Conservation (phyloP, 1,140 invertebrate genomes). For the Drosophila sucinea region DNA sequence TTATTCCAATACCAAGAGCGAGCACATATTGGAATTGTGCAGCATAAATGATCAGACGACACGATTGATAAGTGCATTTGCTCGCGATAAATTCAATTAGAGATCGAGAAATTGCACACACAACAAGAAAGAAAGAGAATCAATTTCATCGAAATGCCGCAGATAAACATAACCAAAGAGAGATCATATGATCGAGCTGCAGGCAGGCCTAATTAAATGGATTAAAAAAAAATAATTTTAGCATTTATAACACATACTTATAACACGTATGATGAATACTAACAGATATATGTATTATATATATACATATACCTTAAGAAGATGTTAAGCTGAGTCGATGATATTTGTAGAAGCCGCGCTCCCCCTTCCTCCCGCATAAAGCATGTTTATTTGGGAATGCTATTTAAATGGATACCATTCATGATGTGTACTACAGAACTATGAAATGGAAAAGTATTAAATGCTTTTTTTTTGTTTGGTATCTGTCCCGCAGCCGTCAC, state of each 20-base stretch:
- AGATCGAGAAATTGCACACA: not conserved
- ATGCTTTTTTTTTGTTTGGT: constrained; percentile 26
- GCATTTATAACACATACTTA: constrained; percentile 1
- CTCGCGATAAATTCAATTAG: constrained; percentile 58
- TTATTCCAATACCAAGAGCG: constrained; percentile 50
- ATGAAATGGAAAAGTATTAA: not conserved
- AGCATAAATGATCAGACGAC: constrained; percentile 66
- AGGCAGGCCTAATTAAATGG: constrained; percentile 22
- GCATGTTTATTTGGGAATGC: not conserved
- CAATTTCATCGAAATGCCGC: not conserved
- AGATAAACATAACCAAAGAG: constrained; percentile 7
- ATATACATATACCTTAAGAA: constrained; percentile 13
- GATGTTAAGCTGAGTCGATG: constrained; percentile 14
- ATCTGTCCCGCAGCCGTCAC: no score
- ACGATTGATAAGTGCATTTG: constrained; percentile 68
- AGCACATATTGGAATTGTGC: constrained; percentile 76
- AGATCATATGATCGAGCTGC: constrained; percentile 8
- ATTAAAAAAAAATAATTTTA: not conserved
- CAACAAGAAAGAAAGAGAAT: not conserved
- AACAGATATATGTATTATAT: constrained; percentile 2
- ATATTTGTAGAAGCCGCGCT: not conserved
- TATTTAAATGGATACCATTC: not conserved
- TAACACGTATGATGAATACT: constrained; percentile 5
- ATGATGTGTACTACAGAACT: not conserved
- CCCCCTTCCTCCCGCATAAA: not conserved